Percentiles rank a stretch among this genome's conserved stretches.
These are phyloP conservation scores for Conus ventricosus DNA, from an alignment of 1,140 invertebrate genomes.

Conservation along the genomic window DNA sequence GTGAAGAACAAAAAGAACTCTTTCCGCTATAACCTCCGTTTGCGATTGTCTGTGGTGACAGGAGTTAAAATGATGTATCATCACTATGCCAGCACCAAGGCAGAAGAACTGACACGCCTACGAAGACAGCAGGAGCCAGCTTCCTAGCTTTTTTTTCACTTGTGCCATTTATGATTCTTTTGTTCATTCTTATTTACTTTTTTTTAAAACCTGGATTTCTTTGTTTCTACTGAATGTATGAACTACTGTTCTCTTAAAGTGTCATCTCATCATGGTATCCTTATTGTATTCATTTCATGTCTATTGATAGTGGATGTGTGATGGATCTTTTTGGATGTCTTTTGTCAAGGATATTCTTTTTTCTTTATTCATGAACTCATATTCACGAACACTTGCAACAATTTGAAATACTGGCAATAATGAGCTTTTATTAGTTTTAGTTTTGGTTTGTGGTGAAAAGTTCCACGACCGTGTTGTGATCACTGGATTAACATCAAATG, in stretches of 20 bases:
- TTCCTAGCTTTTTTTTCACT: background rate
- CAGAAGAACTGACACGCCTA: slow-evolving; percentile 62
- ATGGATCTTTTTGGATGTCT: too few species aligned
- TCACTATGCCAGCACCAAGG: slow-evolving; percentile 71
- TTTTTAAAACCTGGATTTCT: background rate
- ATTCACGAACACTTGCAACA: too few species aligned
- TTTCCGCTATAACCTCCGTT: slow-evolving; percentile 67
- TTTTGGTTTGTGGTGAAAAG: too few species aligned
- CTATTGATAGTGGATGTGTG: too few species aligned
- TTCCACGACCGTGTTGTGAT: too few species aligned
- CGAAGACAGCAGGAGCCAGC: slow-evolving; percentile 43
- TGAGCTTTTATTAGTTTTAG: too few species aligned
- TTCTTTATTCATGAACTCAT: too few species aligned
- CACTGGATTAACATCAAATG: too few species aligned
- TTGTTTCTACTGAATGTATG: background rate
- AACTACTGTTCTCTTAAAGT: background rate
- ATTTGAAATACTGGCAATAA: too few species aligned
- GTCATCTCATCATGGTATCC: background rate
- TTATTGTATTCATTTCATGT: too few species aligned
- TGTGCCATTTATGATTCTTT: background rate
- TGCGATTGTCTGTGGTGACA: slow-evolving; percentile 68
- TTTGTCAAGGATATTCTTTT: too few species aligned
- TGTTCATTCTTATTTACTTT: background rate
- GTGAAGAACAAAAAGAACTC: slow-evolving; percentile 71
- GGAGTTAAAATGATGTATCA: slow-evolving; percentile 74